phyloP scores from a whole-genome alignment of 2,113 vertebrate genomes.

The Pica pica region DNA sequence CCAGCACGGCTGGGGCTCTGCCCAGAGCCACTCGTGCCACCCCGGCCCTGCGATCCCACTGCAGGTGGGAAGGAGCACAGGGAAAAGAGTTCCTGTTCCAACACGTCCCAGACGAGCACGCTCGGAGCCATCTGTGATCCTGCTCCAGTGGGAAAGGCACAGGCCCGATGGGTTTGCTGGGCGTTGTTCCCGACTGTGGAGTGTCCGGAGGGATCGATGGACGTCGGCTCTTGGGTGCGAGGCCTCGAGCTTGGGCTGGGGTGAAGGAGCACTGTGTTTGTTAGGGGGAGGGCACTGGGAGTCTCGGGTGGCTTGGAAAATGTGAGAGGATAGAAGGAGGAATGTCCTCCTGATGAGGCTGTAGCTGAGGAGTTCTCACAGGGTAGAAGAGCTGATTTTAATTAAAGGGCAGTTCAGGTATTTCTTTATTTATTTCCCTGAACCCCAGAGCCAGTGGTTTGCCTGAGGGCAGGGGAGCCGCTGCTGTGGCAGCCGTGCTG shows the following conservation, averaged over 20 bases:
- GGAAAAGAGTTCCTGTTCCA: neutral
- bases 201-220: fast-evolving
- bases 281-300: no score
- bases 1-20: neutral
- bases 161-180: neutral
- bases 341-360: neutral
- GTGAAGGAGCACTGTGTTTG: fast-evolving
- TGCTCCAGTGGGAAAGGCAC: neutral
- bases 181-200: neutral
- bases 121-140: neutral
- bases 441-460: neutral
- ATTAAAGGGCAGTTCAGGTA: neutral
- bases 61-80: neutral
- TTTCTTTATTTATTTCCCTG: neutral
- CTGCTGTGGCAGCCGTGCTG: neutral
- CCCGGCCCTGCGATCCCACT: neutral
- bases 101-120: neutral
- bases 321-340: neutral
- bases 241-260: fast-evolving
- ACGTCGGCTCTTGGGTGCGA: fast-evolving
- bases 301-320: neutral
- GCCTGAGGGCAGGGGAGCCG: neutral
- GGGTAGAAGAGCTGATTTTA: neutral
- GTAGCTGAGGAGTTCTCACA: neutral
- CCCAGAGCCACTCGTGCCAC: neutral